These are phyloP conservation scores for Eristalis intricaria DNA, from an alignment of 2,888 invertebrate genomes.

Conservation along the genomic window DNA sequence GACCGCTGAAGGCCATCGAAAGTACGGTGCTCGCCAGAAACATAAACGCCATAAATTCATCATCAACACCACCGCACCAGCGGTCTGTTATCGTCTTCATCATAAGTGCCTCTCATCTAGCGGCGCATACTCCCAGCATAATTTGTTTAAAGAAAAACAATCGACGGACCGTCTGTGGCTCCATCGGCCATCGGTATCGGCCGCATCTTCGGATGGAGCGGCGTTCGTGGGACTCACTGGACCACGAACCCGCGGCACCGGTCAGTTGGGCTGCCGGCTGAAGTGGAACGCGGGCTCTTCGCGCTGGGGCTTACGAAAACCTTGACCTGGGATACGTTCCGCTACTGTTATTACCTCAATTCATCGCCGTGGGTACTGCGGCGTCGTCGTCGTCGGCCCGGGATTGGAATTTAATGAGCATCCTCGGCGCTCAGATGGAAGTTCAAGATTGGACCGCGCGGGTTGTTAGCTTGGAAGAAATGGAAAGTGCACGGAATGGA, in stretches of 20 bases:
- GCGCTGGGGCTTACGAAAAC: constrained; percentile 49
- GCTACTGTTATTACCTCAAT: constrained; percentile 46
- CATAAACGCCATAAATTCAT: constrained; percentile 56
- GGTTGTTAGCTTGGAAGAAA: constrained; percentile 47
- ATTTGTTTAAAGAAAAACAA: constrained; percentile 55
- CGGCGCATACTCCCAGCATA: constrained; percentile 19
- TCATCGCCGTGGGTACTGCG: not conserved
- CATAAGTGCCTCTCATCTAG: constrained; percentile 25
- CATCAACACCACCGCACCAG: constrained; percentile 24
- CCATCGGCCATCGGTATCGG: constrained; percentile 24
- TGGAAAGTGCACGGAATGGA: constrained; percentile 15
- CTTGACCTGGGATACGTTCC: constrained; percentile 64
- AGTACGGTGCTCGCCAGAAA: not conserved
- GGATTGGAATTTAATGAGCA: constrained; percentile 46
- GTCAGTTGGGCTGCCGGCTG: constrained; percentile 42
- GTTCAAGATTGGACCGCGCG: constrained; percentile 43
- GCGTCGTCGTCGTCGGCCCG: not conserved
- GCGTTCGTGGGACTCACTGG: constrained; percentile 49
- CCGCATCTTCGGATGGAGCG: not conserved
- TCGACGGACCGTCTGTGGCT: not conserved
- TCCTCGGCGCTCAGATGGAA: constrained; percentile 22
- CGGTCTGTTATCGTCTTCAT: constrained; percentile 48
- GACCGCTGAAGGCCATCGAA: constrained; percentile 28
- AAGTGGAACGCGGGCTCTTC: constrained; percentile 45
- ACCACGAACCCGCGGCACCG: constrained; percentile 56